Conservation (phyloP, 2,888 invertebrate genomes). For the Agrotis segetum region DNA sequence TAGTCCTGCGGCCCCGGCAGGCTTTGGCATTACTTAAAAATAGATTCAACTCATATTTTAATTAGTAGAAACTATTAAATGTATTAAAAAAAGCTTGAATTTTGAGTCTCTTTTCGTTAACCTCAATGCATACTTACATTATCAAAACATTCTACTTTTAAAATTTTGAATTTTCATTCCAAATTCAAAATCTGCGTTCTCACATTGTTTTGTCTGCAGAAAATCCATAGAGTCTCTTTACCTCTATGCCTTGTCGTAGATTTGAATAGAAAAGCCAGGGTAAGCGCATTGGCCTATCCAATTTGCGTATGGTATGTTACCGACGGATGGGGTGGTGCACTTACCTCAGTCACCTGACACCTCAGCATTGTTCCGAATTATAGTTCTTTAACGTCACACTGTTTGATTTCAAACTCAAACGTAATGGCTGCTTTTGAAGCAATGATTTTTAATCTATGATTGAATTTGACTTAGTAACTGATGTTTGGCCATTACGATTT, state of each 20-base stretch:
- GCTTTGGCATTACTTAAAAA: too few relatives aligned
- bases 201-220: not conserved
- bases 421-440: conserved; percentile 4
- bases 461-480: not conserved
- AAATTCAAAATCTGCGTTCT: not conserved
- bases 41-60: too few relatives aligned
- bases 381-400: conserved; percentile 9
- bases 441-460: conserved; percentile 6
- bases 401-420: conserved; percentile 6
- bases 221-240: conserved; percentile 6
- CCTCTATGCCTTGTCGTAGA: conserved; percentile 19
- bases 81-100: too few relatives aligned
- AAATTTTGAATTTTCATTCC: not conserved
- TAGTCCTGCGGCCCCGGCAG: too few relatives aligned
- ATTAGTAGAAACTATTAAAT: too few relatives aligned
- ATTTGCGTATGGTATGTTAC: conserved; percentile 62
- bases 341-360: conserved; percentile 20
- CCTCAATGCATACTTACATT: too few relatives aligned
- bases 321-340: conserved; percentile 20
- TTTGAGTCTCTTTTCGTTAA: too few relatives aligned
- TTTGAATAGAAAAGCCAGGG: conserved; percentile 43
- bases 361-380: conserved; percentile 37
- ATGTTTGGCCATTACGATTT: not conserved
- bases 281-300: conserved; percentile 47
- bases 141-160: too few relatives aligned